Evolutionary conservation across 2,113 vertebrate genomes (phyloP).

Genomic region (Notarius lentiginosus): DNA sequence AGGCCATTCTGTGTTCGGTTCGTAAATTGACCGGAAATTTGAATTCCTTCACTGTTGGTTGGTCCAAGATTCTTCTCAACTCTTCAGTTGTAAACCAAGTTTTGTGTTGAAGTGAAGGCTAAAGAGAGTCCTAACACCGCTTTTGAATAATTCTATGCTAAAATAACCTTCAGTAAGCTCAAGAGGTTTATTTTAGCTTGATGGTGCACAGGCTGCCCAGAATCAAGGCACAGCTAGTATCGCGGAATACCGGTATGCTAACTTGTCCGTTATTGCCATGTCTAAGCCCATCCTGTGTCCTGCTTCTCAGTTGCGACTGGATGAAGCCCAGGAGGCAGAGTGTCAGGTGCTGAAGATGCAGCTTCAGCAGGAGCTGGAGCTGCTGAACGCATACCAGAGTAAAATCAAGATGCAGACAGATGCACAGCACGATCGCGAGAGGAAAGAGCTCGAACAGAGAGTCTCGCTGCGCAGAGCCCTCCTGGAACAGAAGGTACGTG

Average conservation of each 20-base stretch:
- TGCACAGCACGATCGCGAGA: conserved; percentile 74
- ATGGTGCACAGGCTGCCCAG: too few species aligned
- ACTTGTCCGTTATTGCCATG: background rate
- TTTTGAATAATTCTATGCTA: too few species aligned
- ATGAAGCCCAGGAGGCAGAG: conserved; percentile 74
- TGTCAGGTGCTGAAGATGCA: conserved; percentile 76
- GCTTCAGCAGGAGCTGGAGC: conserved; percentile 76
- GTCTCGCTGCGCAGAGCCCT: conserved; percentile 74
- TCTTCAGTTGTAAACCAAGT: too few species aligned
- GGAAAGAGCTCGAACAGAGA: conserved; percentile 74
- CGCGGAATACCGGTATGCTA: background rate
- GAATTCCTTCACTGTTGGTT: too few species aligned
- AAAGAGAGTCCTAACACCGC: too few species aligned
- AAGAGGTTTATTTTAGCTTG: too few species aligned
- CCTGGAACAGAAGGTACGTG: conserved; percentile 71
- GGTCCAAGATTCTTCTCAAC: too few species aligned
- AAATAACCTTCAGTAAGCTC: too few species aligned
- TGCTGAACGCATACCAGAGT: conserved; percentile 77
- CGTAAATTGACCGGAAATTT: too few species aligned
- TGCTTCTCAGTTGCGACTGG: conserved; percentile 66
- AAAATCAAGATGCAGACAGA: conserved; percentile 79
- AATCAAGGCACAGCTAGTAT: background rate
- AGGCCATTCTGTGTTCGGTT: too few species aligned
- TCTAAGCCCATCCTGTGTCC: background rate
- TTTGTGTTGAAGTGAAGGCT: too few species aligned